A percentile compares a stretch with the other conserved stretches of the same genome.
These are phyloP conservation scores for Danionella dracula DNA, from an alignment of 2,797 vertebrate genomes.

Conservation along the genomic window DNA sequence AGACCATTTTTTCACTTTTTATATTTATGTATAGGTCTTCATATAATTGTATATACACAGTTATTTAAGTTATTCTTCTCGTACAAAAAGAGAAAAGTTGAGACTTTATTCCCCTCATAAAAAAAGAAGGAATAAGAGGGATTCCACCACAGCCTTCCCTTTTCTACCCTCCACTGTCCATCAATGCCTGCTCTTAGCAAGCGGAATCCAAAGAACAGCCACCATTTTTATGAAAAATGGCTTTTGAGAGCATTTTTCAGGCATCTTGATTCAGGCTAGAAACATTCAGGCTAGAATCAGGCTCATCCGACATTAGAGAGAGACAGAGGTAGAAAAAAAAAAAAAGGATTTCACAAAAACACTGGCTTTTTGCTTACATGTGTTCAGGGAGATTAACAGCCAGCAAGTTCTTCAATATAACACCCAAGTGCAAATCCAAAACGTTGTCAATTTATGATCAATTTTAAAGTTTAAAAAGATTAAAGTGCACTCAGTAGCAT, in stretches of 20 bases:
- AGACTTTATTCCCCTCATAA: conserved; percentile 61
- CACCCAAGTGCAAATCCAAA: conserved; percentile 50
- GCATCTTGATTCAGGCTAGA: not conserved
- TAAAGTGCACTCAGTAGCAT: conserved; percentile 63
- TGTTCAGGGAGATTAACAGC: no score
- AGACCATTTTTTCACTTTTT: conserved; percentile 58
- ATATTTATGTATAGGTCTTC: conserved; percentile 41
- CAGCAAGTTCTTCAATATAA: no score
- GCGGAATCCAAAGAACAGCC: conserved; percentile 15
- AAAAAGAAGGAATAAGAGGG: conserved; percentile 57
- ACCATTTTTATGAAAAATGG: conserved; percentile 20
- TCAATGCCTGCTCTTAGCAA: not conserved
- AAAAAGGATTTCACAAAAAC: not conserved
- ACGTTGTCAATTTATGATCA: no score
- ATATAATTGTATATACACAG: conserved; percentile 72
- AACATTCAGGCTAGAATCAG: not conserved
- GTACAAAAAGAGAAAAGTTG: conserved; percentile 74
- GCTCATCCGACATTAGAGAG: not conserved
- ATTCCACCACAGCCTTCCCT: conserved; percentile 2
- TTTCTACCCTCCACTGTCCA: not conserved
- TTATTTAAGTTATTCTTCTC: conserved; percentile 67
- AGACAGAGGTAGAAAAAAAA: conserved; percentile 13
- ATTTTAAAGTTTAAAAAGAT: no score
- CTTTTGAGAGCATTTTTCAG: not conserved
- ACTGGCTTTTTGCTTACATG: not conserved